Evolutionary conservation across 2,888 invertebrate genomes (phyloP), one percentile per base, ranked within the genome.

Genomic region (Octonoba sinensis): DNA sequence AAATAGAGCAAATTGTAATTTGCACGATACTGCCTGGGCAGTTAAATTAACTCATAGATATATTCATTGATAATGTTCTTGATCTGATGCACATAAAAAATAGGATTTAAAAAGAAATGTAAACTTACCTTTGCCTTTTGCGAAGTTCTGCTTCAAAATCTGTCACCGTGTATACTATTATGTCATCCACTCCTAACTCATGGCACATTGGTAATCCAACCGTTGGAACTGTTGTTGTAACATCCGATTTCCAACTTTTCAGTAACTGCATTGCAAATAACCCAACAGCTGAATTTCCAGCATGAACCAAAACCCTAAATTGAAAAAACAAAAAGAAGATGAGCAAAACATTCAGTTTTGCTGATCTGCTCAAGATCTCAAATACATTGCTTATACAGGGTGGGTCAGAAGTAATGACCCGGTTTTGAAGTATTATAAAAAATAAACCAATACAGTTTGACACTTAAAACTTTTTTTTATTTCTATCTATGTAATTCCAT

Each of bases 231-330:
- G 91, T 90, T 1, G 91, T 89, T 1, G 91, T 90, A 16, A 92
- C 89, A 82, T 90, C 87, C 57, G 91, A 91, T 24, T 91, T 91
- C 91, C 91, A 92, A 60, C 90, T 86, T 84, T 90, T 90, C 36
- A 91, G 87, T 64, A 92, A 86, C 87, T 92, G 92, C 60, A 90
- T 90, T 60, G 92, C 88, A 65, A 92, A 89, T 86, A 91, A 91
- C 54, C 92, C 92, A 8, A 91, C 90, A 13, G 92, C 91, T 24
- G 91, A 91, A 85, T 90, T 91, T 65, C 91, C 92, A 64, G 90
- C 91, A 85, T 90, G 90, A 64, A 92, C 87, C 72, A 92, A 88
- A 78, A 92, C 87, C 85, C 92, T 92, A 36, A 46, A 71, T 51
- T 15, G 8, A 36, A 8, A 36, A 36, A 36, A 36, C 6, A 36